These are phyloP conservation scores for Penaeus vannamei DNA, from an alignment of 1,140 invertebrate species.

Conservation along the genomic window DNA sequence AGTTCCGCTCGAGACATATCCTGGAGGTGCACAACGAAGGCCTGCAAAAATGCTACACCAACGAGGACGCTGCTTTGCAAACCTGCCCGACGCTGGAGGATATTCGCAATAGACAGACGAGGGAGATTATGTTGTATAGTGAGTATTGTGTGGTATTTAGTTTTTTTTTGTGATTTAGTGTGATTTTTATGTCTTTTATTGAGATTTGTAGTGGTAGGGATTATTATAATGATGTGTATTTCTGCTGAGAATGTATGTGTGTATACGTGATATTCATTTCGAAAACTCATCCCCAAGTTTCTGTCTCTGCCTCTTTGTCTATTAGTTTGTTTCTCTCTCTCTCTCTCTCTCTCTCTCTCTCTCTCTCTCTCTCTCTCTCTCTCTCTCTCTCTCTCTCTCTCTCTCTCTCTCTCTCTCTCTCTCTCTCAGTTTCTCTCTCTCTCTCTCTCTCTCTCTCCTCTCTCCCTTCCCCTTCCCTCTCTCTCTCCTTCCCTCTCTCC, in stretches of 20 bases:
- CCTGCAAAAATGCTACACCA: slow-evolving; percentile 78
- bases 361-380: too few relatives aligned
- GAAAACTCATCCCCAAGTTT: not conserved
- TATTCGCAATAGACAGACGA: slow-evolving; percentile 71
- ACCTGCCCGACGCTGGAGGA: slow-evolving; percentile 75
- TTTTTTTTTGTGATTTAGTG: too few relatives aligned
- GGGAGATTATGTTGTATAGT: slow-evolving; percentile 76
- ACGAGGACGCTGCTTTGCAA: slow-evolving; percentile 76
- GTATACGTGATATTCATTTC: not conserved
- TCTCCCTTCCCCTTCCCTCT: not conserved
- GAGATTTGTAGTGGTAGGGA: too few relatives aligned
- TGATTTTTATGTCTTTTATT: too few relatives aligned
- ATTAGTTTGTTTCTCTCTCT: not conserved
- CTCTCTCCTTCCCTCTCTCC: not conserved
- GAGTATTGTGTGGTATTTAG: slow-evolving; percentile 69
- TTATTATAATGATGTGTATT: too few relatives aligned
- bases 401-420: not conserved
- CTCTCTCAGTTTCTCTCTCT: too few relatives aligned
- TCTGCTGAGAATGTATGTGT: too few relatives aligned
- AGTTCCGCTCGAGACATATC: slow-evolving; percentile 77
- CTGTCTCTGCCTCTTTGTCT: not conserved
- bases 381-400: not conserved
- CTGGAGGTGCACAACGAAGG: slow-evolving; percentile 79
- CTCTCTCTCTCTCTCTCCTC: too few relatives aligned
- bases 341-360: not conserved